Evolutionary conservation across 2,888 invertebrate genomes (phyloP).

Genomic region (Leucania comma): DNA sequence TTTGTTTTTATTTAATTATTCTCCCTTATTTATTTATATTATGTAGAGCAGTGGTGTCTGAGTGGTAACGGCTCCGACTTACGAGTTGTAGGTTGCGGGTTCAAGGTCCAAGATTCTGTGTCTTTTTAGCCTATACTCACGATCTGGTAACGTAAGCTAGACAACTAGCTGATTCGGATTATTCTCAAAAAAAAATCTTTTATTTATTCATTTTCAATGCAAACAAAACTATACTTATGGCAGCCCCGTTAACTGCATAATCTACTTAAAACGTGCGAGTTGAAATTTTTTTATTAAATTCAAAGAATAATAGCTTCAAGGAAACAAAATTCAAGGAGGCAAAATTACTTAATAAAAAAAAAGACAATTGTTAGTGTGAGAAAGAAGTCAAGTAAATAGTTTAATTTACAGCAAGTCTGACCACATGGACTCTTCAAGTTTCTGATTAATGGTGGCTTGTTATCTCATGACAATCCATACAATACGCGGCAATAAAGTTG

Average conservation of each 20-base stretch:
- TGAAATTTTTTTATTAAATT: not conserved
- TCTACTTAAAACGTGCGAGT: conserved; percentile 2
- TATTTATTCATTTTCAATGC: no score
- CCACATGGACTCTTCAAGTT: conserved; percentile 43
- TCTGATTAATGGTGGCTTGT: conserved; percentile 49
- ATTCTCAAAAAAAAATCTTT: no score
- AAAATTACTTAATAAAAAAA: conserved; percentile 17
- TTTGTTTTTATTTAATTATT: no score
- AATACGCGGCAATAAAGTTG: no score
- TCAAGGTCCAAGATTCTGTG: no score
- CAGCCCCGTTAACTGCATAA: not conserved
- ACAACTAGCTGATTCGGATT: no score
- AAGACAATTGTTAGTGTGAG: conserved; percentile 10
- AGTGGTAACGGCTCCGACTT: no score
- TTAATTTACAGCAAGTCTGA: conserved; percentile 45
- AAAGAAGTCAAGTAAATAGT: conserved; percentile 29
- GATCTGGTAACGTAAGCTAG: no score
- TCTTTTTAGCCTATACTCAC: no score
- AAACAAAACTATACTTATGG: not conserved
- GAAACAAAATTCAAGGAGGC: not conserved
- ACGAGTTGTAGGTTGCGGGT: no score
- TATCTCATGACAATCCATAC: conserved; percentile 6
- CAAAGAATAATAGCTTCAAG: conserved; percentile 10
- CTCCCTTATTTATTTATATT: no score
- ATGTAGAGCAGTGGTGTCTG: no score